Percentiles rank a stretch among this genome's conserved stretches.
These are phyloP conservation scores for Paragorgia papillata DNA, from an alignment of 92 coral and sea anemone species.

Conservation along the genomic window DNA sequence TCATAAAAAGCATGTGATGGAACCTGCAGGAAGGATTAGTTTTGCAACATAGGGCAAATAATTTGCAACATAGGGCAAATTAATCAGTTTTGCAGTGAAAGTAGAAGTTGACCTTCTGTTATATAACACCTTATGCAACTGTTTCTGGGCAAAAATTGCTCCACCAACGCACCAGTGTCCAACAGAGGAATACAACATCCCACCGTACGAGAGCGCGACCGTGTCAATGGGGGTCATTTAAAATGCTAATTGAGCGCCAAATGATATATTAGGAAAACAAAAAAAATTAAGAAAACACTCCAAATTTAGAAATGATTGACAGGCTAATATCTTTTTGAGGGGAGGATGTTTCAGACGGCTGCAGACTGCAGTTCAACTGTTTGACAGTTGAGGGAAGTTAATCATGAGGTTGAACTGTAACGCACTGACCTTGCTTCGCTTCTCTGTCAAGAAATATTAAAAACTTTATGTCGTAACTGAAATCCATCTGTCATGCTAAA, in stretches of 20 bases:
- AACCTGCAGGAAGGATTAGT: too few relatives aligned
- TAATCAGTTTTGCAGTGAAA: too few relatives aligned
- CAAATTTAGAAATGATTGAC: conserved; percentile 49
- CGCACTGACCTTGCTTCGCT: not conserved
- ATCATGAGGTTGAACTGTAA: not conserved
- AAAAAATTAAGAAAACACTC: conserved; percentile 35
- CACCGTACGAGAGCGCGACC: conserved; percentile 1
- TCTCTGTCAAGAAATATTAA: not conserved
- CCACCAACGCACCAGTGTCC: not conserved
- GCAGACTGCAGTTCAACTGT: not conserved
- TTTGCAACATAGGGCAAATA: too few relatives aligned
- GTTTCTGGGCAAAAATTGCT: too few relatives aligned
- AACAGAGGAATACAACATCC: not conserved
- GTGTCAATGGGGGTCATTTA: conserved; percentile 15
- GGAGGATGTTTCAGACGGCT: not conserved
- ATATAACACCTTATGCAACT: too few relatives aligned
- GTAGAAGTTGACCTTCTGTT: too few relatives aligned
- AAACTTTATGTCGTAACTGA: too few relatives aligned
- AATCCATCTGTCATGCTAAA: too few relatives aligned
- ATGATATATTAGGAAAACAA: conserved; percentile 16
- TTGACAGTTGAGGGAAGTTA: not conserved
- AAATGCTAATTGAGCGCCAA: conserved; percentile 6
- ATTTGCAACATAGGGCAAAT: too few relatives aligned
- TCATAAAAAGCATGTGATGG: too few relatives aligned
- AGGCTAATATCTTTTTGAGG: not conserved